phyloP scores from a whole-genome alignment of 2,797 vertebrate species.

The Adrianichthys oophorus region DNA sequence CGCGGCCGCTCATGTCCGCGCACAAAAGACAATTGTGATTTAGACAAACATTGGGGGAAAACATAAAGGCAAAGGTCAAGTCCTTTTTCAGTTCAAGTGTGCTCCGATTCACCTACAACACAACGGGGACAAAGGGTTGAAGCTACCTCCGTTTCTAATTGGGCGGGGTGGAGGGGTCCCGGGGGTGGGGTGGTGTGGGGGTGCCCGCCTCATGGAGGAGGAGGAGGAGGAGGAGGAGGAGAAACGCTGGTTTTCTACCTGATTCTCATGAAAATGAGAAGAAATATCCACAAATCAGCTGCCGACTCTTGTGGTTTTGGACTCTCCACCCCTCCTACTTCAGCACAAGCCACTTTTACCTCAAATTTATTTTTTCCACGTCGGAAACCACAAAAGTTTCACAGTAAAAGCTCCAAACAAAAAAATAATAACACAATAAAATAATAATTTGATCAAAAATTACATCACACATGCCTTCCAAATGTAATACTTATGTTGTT shows the following conservation, averaged over 20 bases:
- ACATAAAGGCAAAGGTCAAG: conserved; percentile 99
- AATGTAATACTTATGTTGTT: too few relatives aligned
- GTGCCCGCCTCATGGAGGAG: conserved; percentile 36
- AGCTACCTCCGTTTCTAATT: conserved; percentile 55
- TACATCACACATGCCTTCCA: not conserved
- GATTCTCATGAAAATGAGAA: conserved; percentile 45
- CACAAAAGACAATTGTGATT: conserved; percentile 98
- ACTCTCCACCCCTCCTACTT: too few relatives aligned
- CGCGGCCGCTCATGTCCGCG: conserved; percentile 90
- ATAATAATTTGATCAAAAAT: not conserved
- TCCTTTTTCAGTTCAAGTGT: conserved; percentile 94
- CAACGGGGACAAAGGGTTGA: conserved; percentile 88
- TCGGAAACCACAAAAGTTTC: too few relatives aligned
- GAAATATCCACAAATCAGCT: conserved; percentile 27
- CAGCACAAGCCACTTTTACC: too few relatives aligned
- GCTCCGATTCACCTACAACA: conserved; percentile 94
- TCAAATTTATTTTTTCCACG: too few relatives aligned
- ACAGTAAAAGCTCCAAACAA: not conserved
- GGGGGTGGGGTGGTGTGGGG: conserved; percentile 36
- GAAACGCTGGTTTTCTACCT: conserved; percentile 35
- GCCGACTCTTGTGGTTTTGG: not conserved
- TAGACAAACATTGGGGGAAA: conserved; percentile 95
- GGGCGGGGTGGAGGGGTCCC: not conserved
- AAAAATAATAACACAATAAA: not conserved
- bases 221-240: conserved; percentile 24